Evolutionary conservation across 2,797 vertebrate species (phyloP), one percentile per base, ranked within the genome.

Genomic region (Calcarius lapponicus): DNA sequence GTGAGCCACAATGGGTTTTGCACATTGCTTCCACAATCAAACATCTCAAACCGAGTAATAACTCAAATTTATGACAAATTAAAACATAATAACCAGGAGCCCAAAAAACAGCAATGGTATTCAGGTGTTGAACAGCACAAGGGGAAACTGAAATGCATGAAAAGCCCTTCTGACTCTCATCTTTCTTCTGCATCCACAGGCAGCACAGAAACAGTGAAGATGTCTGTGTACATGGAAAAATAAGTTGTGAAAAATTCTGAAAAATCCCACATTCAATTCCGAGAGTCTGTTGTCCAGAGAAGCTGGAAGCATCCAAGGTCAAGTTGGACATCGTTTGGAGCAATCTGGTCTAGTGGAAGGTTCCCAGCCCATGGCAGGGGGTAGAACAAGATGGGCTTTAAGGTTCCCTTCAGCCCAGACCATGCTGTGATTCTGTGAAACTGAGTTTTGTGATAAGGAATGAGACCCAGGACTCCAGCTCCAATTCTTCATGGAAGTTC

Each of bases 251-350:
- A 67, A n/a, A n/a, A n/a, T n/a, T n/a, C n/a, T n/a, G n/a, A n/a
- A n/a, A 72, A 82, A 86, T 5, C 38, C 38, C 43, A 56, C 38
- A 42, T 50, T 69, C 4, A 61, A 5, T 72, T 67, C 70, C 28
- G 34, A 57, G 32, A 62, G 34, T 34, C 7, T 0, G 0, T 5
- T 65, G 25, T 7, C 15, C 45, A 58, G n/a, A 58, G 1, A 22
- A 78, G 45, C 51, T 66, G 34, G 8, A 28, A 78, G 26, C 40
- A 45, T 32, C 22, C 31, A 45, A 24, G 38, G 38, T 4, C 45
- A 78, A 51, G 9, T 0, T 78, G 66, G 50, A 38, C 3, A 9
- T 20, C 17, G 13, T 5, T 76, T 70, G 11, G 21, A 78, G 38
- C 38, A 53, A 5, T 2, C 13, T 58, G 10, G 6, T 1, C 0